A percentile compares a stretch with the other conserved stretches of the same genome.
These are phyloP conservation scores for Stegastes partitus DNA, from an alignment of 2,113 vertebrate genomes.

Conservation along the genomic window DNA sequence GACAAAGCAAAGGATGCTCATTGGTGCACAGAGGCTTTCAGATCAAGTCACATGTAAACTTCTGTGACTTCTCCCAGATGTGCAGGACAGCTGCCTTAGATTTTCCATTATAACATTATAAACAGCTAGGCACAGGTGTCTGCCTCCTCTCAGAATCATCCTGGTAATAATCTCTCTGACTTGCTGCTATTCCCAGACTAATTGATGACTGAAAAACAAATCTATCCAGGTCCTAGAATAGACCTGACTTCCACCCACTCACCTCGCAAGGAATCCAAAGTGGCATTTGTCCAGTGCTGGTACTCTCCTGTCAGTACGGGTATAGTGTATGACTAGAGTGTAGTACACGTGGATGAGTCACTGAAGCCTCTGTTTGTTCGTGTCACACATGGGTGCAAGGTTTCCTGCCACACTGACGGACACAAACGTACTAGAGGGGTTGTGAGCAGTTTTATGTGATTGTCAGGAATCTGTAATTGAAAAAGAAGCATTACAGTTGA, in stretches of 20 bases:
- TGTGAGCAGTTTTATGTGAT: conserved; percentile 11
- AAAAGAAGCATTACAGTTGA: neutral
- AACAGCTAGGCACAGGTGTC: conserved; percentile 72
- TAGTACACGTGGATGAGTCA: conserved; percentile 36
- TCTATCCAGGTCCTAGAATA: conserved; percentile 69
- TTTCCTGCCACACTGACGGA: too few species aligned
- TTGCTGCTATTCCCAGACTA: conserved; percentile 81
- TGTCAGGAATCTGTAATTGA: conserved; percentile 15
- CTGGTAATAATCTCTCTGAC: conserved; percentile 69
- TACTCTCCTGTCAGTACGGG: conserved; percentile 37
- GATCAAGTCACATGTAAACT: conserved; percentile 19
- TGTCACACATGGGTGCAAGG: conserved; percentile 8
- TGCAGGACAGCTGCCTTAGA: conserved; percentile 61
- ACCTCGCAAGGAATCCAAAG: conserved; percentile 62
- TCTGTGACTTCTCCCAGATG: conserved; percentile 45
- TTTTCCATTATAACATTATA: conserved; percentile 56
- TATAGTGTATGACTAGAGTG: conserved; percentile 17
- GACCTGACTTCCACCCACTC: conserved; percentile 65
- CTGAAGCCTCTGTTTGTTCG: conserved; percentile 24
- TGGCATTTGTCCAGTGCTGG: conserved; percentile 63
- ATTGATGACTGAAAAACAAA: conserved; percentile 80
- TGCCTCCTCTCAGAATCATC: conserved; percentile 71
- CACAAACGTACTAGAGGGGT: too few species aligned
- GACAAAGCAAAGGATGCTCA: neutral
- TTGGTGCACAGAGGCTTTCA: conserved; percentile 7